phyloP scores from a whole-genome alignment of 2,888 invertebrate genomes.

The Lampropteryx suffumata region DNA sequence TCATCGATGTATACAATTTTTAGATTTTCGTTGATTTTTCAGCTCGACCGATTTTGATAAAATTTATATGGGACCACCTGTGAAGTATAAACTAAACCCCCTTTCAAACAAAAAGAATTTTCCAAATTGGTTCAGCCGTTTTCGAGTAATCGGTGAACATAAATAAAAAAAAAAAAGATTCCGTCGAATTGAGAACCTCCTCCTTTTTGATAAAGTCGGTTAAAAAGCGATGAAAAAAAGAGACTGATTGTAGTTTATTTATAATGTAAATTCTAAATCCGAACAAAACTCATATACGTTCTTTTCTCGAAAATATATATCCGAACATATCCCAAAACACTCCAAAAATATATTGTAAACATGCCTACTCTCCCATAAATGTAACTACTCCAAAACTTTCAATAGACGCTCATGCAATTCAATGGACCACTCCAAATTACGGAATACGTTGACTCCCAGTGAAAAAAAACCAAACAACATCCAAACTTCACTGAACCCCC shows the following conservation, averaged over 20 bases:
- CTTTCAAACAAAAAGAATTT: too few species aligned
- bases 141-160: too few species aligned
- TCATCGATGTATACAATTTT: too few species aligned
- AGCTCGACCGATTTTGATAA: too few species aligned
- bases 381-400: slow-evolving; percentile 35
- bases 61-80: too few species aligned
- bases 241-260: background rate
- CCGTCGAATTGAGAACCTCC: too few species aligned
- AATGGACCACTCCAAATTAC: slow-evolving; percentile 54
- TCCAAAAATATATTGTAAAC: slow-evolving; percentile 6
- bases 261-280: background rate
- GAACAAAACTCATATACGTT: background rate
- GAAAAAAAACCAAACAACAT: slow-evolving; percentile 40
- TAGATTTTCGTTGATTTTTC: too few species aligned
- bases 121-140: too few species aligned
- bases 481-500: slow-evolving; percentile 34
- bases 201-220: too few species aligned
- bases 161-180: too few species aligned
- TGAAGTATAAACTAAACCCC: too few species aligned
- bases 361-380: slow-evolving; percentile 20
- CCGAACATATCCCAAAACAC: slow-evolving; percentile 1
- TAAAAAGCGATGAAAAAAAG: background rate
- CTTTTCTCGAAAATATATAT: background rate
- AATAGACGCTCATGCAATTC: slow-evolving; percentile 43
- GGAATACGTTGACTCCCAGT: slow-evolving; percentile 48